Conservation (phyloP, 2,113 vertebrate species). For the Pongo pygmaeus region DNA sequence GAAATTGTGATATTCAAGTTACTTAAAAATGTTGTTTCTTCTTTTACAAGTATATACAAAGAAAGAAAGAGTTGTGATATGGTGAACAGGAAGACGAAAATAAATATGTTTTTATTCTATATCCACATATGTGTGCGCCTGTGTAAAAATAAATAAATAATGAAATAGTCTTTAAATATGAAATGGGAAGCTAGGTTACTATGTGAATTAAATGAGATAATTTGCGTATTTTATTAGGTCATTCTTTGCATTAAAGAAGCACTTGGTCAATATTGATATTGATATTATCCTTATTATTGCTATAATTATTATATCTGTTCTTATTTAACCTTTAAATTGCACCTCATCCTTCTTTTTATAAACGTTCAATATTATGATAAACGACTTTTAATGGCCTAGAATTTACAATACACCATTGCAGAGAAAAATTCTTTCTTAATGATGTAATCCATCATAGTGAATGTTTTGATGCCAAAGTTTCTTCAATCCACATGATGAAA, state of each 20-base stretch:
- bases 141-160: neutral
- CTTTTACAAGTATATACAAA: neutral
- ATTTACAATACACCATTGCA: neutral
- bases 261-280: neutral
- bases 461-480: neutral
- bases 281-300: neutral
- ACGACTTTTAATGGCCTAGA: neutral
- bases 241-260: neutral
- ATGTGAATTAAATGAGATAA: neutral
- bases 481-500: neutral
- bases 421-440: neutral
- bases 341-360: neutral
- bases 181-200: neutral
- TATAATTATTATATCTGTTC: neutral
- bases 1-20: neutral
- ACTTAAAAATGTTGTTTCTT: neutral
- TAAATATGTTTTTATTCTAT: neutral
- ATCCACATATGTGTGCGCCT: neutral
- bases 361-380: neutral
- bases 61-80: neutral
- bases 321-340: neutral
- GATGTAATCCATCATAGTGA: neutral
- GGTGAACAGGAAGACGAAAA: neutral
- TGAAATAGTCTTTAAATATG: neutral
- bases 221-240: neutral